These are phyloP conservation scores for Lerista edwardsae DNA, from an alignment of 2,797 vertebrate species.

Conservation along the genomic window DNA sequence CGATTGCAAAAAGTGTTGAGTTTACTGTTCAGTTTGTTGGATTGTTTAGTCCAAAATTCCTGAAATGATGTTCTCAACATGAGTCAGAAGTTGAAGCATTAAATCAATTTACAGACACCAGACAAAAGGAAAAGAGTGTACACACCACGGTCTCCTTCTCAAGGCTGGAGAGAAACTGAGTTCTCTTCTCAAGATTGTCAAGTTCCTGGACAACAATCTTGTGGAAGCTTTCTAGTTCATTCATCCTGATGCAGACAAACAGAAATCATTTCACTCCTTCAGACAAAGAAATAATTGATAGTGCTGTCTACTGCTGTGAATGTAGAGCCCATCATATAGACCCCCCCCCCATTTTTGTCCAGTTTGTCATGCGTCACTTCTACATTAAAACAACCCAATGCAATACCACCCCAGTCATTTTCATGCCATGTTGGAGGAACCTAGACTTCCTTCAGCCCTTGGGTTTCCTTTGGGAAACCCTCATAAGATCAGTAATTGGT, in stretches of 20 bases:
- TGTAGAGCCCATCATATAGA: not conserved
- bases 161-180: conserved; percentile 73
- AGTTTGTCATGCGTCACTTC: not conserved
- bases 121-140: conserved; percentile 13
- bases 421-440: not conserved
- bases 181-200: conserved; percentile 77
- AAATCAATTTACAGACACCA: accelerated
- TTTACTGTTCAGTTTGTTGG: conserved; percentile 73
- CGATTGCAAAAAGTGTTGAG: conserved; percentile 80
- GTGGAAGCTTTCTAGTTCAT: conserved; percentile 81
- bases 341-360: not conserved
- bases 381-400: not conserved
- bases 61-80: conserved; percentile 59
- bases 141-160: conserved; percentile 80
- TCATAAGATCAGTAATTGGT: too few species aligned
- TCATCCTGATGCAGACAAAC: conserved; percentile 59
- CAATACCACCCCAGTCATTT: not conserved
- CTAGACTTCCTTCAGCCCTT: not conserved
- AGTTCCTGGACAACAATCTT: conserved; percentile 78
- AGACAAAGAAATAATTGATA: not conserved
- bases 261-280: not conserved
- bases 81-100: not conserved
- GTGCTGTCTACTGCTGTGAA: not conserved
- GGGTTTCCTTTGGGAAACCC: not conserved
- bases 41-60: conserved; percentile 83